These are phyloP conservation scores for Napeogenes sylphis DNA, from an alignment of 2,888 invertebrate genomes.

Conservation along the genomic window DNA sequence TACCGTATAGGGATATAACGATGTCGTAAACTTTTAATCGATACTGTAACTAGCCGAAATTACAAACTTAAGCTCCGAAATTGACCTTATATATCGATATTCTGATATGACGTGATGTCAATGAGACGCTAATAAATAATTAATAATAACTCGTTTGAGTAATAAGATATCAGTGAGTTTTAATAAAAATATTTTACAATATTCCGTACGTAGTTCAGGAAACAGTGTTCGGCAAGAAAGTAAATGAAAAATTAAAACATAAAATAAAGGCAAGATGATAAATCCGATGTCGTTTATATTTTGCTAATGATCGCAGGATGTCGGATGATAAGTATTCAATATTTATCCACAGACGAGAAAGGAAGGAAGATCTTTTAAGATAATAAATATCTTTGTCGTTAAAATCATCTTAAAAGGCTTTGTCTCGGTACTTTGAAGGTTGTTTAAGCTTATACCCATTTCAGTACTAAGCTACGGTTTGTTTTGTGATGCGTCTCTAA, in stretches of 20 bases:
- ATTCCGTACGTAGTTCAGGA: too few relatives aligned
- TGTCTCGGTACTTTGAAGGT: constrained; percentile 22
- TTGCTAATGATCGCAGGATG: too few relatives aligned
- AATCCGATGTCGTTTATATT: too few relatives aligned
- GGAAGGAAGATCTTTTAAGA: constrained; percentile 26
- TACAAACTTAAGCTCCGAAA: constrained; percentile 35
- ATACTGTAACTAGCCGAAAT: constrained; percentile 45
- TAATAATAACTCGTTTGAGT: too few relatives aligned
- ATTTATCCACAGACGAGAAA: constrained; percentile 13
- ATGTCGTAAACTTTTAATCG: constrained; percentile 37
- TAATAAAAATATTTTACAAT: too few relatives aligned
- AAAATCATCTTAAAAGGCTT: constrained; percentile 22
- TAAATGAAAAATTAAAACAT: too few relatives aligned
- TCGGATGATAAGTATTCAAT: neutral
- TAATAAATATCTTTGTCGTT: constrained; percentile 28
- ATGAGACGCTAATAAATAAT: neutral
- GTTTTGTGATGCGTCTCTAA: constrained; percentile 14
- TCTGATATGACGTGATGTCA: constrained; percentile 10
- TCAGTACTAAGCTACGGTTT: constrained; percentile 16
- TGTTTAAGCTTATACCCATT: constrained; percentile 19
- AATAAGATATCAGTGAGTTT: too few relatives aligned
- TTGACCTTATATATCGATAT: constrained; percentile 14
- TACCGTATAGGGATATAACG: constrained; percentile 53
- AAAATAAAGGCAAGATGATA: too few relatives aligned
- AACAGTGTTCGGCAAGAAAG: too few relatives aligned